Percentiles rank a stretch among this genome's conserved stretches.
These are phyloP conservation scores for Ptychoptera albimana DNA, from an alignment of 2,888 invertebrate species.

Conservation along the genomic window DNA sequence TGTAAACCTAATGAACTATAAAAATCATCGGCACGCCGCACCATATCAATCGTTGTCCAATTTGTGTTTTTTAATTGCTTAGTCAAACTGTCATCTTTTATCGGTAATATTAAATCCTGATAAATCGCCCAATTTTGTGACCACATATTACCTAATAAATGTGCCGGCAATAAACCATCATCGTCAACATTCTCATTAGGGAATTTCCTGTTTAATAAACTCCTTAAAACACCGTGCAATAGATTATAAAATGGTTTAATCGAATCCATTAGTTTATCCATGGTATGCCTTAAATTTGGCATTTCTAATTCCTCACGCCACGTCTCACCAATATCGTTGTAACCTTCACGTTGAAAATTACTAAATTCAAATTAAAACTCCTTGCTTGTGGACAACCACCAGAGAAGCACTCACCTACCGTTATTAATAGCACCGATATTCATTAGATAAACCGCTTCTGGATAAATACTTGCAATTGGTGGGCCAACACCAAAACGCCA, in stretches of 20 bases:
- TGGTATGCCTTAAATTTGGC: constrained; percentile 35
- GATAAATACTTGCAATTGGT: constrained; percentile 37
- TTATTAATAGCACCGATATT: constrained; percentile 46
- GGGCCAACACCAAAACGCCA: constrained; percentile 50
- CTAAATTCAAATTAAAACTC: background rate
- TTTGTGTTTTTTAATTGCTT: constrained; percentile 34
- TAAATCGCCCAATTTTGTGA: constrained; percentile 51
- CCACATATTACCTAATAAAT: constrained; percentile 54
- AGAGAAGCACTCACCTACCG: constrained; percentile 31
- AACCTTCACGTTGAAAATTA: constrained; percentile 36
- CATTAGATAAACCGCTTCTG: constrained; percentile 36
- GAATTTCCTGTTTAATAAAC: constrained; percentile 35
- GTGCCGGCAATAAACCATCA: constrained; percentile 46
- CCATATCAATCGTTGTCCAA: constrained; percentile 43
- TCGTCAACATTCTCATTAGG: constrained; percentile 38
- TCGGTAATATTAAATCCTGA: constrained; percentile 37
- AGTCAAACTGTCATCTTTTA: constrained; percentile 33
- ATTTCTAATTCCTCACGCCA: constrained; percentile 52
- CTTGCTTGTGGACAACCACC: background rate
- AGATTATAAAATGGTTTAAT: constrained; percentile 48
- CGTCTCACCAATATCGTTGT: constrained; percentile 41
- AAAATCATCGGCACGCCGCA: constrained; percentile 46
- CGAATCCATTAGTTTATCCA: constrained; percentile 37
- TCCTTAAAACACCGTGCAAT: constrained; percentile 56
- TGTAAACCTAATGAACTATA: constrained; percentile 47